Conservation (phyloP, 2,888 invertebrate genomes). For the Volucella bombylans region DNA sequence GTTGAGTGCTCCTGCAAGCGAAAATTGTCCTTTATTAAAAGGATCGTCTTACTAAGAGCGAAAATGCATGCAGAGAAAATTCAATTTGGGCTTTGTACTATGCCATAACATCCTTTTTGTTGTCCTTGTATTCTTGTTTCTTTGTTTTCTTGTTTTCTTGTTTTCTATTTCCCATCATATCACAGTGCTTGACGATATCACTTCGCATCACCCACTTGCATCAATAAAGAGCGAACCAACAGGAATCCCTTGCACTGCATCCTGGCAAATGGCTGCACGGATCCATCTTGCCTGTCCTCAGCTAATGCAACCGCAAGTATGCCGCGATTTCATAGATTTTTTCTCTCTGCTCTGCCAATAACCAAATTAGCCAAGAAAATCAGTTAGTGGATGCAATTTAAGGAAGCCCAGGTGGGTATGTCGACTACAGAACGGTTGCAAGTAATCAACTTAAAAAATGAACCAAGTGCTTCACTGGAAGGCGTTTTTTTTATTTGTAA, state of each 20-base stretch:
- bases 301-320: constrained; percentile 60
- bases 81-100: constrained; percentile 71
- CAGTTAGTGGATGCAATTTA: constrained; percentile 58
- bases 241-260: constrained; percentile 35
- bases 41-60: constrained; percentile 70
- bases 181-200: constrained; percentile 32
- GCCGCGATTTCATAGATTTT: constrained; percentile 25
- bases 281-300: constrained; percentile 18
- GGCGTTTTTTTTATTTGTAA: constrained; percentile 22
- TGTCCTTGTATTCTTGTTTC: constrained; percentile 5
- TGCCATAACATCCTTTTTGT: constrained; percentile 46
- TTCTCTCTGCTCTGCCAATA: constrained; percentile 27
- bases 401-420: constrained; percentile 14
- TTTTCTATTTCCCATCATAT: constrained; percentile 51
- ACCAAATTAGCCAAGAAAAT: constrained; percentile 70
- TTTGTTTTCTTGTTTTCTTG: constrained; percentile 44
- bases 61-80: constrained; percentile 68
- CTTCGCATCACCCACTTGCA: constrained; percentile 53
- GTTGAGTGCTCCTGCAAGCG: constrained; percentile 41
- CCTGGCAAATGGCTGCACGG: constrained; percentile 14
- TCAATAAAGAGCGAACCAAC: constrained; percentile 13
- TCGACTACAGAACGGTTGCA: not conserved
- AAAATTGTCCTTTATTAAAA: constrained; percentile 70
- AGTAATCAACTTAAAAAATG: constrained; percentile 62
- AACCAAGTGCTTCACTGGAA: constrained; percentile 43